Evolutionary conservation across 2,797 vertebrate genomes (phyloP), one percentile per base, ranked within the genome.

Genomic region (Sebastolobus alascanus): DNA sequence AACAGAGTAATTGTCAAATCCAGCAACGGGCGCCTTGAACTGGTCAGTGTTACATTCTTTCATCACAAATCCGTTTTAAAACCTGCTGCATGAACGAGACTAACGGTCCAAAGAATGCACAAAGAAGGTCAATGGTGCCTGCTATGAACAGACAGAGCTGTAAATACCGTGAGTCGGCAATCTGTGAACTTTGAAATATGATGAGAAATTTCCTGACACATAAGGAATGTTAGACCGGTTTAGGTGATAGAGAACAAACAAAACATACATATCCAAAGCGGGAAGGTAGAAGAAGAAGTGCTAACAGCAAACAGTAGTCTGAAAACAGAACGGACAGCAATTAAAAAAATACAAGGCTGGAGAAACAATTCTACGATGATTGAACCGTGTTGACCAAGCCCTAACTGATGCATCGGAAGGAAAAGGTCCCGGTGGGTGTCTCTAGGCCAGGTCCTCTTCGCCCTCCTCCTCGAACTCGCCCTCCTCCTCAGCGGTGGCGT

Each of bases 401-500:
- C 8, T 27, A 69, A 70, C 35, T 58, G 50, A 56, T 79, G 84
- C 87, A 90, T 83, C 83, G 78, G 16, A 58, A 35, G n/a, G 31
- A 61, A 70, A 25, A 29, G 37, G 27, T 68, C 5, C 18, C 2
- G 6, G 50, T 16, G 1, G 16, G 22, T 2, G 12, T 77, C 56
- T 77, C 56, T 94, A 96, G 50, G 93, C 94, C 61, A 94, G 6
- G 18, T 96, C 95, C n/a, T 96, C 96, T 22, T 96, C 95, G 0
- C 68, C 95, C n/a, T 96, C 96, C 54, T 96, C 96, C 40, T 95
- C 94, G 60, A 96, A 96, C 85, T 95, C 95, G 1, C 94, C 95
- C 85, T 96, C 95, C 14, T 96, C 95, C 37, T 96, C 95, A 0
- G 95, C 95, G 0, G 91, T 95, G 89, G 94, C 95, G 0, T 96